phyloP scores from a whole-genome alignment of 2,113 vertebrate genomes.

The Eupsittula cactorum region DNA sequence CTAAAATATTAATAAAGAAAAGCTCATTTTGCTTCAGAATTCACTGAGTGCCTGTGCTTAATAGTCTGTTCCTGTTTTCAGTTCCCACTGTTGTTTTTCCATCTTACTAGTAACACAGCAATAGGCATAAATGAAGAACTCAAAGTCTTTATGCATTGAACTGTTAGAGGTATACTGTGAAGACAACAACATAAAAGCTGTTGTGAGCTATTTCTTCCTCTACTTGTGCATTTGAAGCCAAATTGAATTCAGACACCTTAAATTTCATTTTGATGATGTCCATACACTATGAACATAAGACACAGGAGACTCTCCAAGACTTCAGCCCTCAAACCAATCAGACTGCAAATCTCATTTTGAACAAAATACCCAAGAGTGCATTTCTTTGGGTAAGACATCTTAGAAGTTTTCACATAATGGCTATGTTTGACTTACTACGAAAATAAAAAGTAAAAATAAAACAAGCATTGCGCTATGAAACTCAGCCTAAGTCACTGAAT shows the following conservation, averaged over 20 bases:
- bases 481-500: background rate
- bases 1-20: constrained; percentile 36
- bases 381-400: background rate
- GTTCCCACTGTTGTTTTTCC: background rate
- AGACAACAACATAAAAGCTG: background rate
- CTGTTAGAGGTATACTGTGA: background rate
- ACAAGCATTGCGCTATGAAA: background rate
- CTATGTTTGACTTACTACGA: background rate
- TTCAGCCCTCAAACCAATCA: background rate
- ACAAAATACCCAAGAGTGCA: background rate
- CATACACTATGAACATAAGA: background rate
- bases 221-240: background rate
- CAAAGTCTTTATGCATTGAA: background rate
- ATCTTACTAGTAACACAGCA: background rate
- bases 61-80: background rate
- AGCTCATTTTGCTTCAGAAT: constrained; percentile 8
- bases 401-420: background rate
- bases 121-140: background rate
- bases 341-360: background rate
- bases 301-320: background rate
- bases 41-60: background rate
- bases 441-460: background rate
- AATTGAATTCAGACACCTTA: background rate
- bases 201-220: background rate
- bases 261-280: background rate